Evolutionary conservation across 2,797 vertebrate species (phyloP), one percentile per base, ranked within the genome.

Genomic region (Epinephelus malabaricus): DNA sequence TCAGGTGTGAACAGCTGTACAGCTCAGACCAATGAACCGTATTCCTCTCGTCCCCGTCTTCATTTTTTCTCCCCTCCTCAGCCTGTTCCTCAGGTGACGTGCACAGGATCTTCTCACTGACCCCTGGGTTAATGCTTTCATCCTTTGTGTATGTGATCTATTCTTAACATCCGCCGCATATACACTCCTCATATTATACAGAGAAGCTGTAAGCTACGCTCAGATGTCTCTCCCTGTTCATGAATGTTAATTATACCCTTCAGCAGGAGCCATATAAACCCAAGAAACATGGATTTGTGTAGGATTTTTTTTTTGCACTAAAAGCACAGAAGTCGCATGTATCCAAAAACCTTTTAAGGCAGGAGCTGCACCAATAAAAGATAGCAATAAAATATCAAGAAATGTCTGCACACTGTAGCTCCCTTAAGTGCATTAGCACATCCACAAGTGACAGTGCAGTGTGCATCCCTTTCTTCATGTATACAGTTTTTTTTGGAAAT

Each of bases 71-170:
- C 58, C 43, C 50, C 34, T 62, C 8, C 25, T 68, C 68, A 53
- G 69, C 43, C 45, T 46, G 62, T 59, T 82, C 61, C 50, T 75
- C 81, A 71, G 40, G 69, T 86, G 79, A 91, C 56, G 64, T 64
- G 76, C 19, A 38, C 23, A 56, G 46, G 66, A 82, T 88, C 68
- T 71, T 73, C 67, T 70, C 21, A 14, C n/a, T 82, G 55, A 70
- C 67, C 72, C 64, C 6, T 15, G 19, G 68, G 80, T 85, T 82
- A 85, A 86, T 73, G 77, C 64, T 62, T 53, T 91, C 73, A 90
- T 79, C 83, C 82, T 74, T 60, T 82, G 69, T 91, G 56, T 77
- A 14, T 77, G 75, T 23, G 30, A 62, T 78, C 80, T 82, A 72
- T 89, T 82, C 68, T 86, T 81, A 83, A 86, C 79, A 54, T 65